Percentiles rank a stretch among this genome's conserved stretches.
Conservation (phyloP, 2,888 invertebrate genomes). For the Prosapia bicincta region DNA sequence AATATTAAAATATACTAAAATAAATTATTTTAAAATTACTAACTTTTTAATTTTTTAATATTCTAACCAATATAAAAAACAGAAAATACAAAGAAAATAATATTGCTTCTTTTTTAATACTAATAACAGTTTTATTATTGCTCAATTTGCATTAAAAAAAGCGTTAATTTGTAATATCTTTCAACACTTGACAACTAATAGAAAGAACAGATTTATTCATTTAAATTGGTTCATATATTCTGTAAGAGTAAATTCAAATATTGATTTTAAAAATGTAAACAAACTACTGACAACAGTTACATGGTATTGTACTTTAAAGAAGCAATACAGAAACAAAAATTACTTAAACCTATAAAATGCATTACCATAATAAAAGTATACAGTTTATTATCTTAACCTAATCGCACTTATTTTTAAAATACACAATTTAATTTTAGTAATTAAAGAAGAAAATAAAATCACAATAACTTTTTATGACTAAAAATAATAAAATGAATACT, state of each 20-base stretch:
- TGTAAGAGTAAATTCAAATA: too few relatives aligned
- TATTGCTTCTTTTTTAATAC: not conserved
- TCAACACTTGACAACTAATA: too few relatives aligned
- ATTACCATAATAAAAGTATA: not conserved
- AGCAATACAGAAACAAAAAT: not conserved
- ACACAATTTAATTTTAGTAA: not conserved
- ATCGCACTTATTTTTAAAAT: not conserved
- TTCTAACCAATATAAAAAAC: too few relatives aligned
- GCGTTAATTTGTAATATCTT: too few relatives aligned
- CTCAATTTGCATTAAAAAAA: too few relatives aligned
- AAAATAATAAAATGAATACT: not conserved
- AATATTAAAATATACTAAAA: not conserved
- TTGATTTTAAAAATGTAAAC: too few relatives aligned
- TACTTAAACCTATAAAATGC: not conserved
- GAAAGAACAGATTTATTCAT: too few relatives aligned
- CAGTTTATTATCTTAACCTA: not conserved
- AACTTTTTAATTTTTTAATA: not conserved
- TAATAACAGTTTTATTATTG: not conserved
- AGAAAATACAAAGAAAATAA: too few relatives aligned
- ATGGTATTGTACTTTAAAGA: not conserved
- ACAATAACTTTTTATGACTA: not conserved
- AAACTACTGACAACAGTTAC: too few relatives aligned
- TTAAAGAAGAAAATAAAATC: not conserved
- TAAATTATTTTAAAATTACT: not conserved
- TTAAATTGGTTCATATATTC: too few relatives aligned